A percentile compares a stretch with the other conserved stretches of the same genome.
phyloP scores from a whole-genome alignment of 2,797 vertebrate genomes.

The Glossophaga mutica region DNA sequence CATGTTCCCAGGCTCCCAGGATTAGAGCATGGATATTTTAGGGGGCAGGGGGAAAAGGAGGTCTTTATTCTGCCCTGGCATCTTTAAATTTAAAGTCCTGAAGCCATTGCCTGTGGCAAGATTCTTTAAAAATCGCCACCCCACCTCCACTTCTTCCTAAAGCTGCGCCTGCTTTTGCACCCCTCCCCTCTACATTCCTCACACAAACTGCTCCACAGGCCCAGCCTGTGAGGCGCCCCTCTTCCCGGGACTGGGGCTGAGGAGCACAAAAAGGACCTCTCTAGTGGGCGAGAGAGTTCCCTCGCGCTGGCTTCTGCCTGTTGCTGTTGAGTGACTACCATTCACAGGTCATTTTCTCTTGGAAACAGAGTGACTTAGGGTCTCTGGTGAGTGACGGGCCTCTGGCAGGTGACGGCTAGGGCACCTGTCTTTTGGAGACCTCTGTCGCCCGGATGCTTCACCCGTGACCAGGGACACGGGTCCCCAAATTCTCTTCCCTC shows the following conservation, averaged over 20 bases:
- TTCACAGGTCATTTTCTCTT: too few species aligned
- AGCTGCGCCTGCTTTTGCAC: background rate
- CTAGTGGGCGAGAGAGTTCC: background rate
- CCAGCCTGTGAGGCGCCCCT: too few species aligned
- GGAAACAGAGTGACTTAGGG: too few species aligned
- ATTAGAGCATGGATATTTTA: background rate
- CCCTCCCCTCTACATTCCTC: background rate
- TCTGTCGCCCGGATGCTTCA: background rate
- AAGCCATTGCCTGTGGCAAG: background rate
- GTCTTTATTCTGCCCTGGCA: background rate
- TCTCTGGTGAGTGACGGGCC: background rate
- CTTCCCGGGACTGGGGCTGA: background rate
- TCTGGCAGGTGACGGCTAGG: background rate
- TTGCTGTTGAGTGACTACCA: background rate
- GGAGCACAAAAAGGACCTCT: rapidly evolving
- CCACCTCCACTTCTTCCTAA: background rate
- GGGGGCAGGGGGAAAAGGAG: background rate
- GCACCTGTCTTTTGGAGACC: too few species aligned
- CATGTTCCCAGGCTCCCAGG: background rate
- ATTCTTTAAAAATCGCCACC: background rate
- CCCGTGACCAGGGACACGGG: background rate
- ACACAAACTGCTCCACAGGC: background rate
- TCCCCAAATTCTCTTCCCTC: background rate
- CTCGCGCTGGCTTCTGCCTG: background rate
- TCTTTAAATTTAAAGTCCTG: background rate